A percentile compares a stretch with the other conserved stretches of the same genome.
phyloP scores from a whole-genome alignment of 2,797 vertebrate genomes.

The Clarias fuscus region DNA sequence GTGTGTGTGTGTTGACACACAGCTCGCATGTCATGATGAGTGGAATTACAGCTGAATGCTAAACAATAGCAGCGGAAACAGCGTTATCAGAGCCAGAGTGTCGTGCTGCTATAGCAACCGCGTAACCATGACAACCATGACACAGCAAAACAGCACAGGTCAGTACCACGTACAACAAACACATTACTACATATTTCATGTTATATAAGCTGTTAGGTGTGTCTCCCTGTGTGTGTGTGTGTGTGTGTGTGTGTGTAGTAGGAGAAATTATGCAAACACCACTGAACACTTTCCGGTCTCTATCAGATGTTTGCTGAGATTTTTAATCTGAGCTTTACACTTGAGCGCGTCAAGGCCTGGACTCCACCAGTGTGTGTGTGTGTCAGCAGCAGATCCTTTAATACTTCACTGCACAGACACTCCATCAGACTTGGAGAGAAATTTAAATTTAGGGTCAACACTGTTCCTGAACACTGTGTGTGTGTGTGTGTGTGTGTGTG shows the following conservation, averaged over 20 bases:
- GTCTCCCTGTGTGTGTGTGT: background rate
- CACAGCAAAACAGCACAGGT: background rate
- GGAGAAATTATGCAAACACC: background rate
- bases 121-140: constrained; percentile 19
- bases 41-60: constrained; percentile 58
- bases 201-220: constrained; percentile 4
- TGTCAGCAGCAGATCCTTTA: too few relatives aligned
- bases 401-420: too few relatives aligned
- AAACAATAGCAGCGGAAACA: constrained; percentile 48
- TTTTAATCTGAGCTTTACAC: background rate
- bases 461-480: too few relatives aligned
- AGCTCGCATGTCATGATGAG: constrained; percentile 35
- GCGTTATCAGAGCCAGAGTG: constrained; percentile 40
- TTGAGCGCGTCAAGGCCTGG: background rate
- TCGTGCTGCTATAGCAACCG: constrained; percentile 20
- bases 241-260: background rate
- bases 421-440: too few relatives aligned
- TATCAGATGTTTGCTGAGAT: constrained; percentile 4
- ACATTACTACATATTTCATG: constrained; percentile 2
- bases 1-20: constrained; percentile 23
- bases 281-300: background rate
- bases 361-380: too few relatives aligned
- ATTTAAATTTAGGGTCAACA: too few relatives aligned
- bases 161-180: constrained; percentile 7
- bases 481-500: too few relatives aligned